Evolutionary conservation across 2,797 vertebrate species (phyloP), one percentile per base, ranked within the genome.

Genomic region (Myotis pilosus): DNA sequence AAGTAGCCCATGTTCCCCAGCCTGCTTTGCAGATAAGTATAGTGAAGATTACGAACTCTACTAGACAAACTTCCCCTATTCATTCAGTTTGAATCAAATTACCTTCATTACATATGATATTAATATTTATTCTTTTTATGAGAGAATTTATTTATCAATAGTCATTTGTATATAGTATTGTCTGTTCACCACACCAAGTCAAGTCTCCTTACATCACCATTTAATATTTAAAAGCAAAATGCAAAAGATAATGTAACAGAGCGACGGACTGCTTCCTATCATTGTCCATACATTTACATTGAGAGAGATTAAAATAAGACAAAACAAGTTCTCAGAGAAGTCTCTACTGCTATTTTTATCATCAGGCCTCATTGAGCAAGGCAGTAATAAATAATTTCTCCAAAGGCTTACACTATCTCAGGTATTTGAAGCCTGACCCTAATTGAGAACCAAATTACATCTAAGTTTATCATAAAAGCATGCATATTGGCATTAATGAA

Each of bases 261-360:
- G 75, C 17, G 36, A 96, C 23, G 1, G 2, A 96, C 3, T 87
- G 41, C 66, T 81, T 94, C 38, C 44, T 93, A 74, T n/a, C 17
- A 44, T 19, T 62, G 96, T 66, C 55, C 17, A n/a, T 3, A 55
- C 71, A 91, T 87, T 82, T 64, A 33, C 12, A 64, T 71, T 53
- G 81, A 78, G 16, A 84, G 68, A 81, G 6, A 90, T 74, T 81
- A 85, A 74, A 95, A 64, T 86, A 91, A 95, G 88, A 95, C 44
- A 95, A 96, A 97, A 95, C 44, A 95, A 97, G 92, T n/a, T 53
- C 66, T 87, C 72, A 96, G 36, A 89, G 57, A 85, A 41, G 11
- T 74, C 72, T 79, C 0, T 2, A 55, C 30, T 83, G 33, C 38
- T 49, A 83, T 95, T 95, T 94, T 96, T 87, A 96, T 92, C 92